These are phyloP conservation scores for Aegotheles bennettii DNA, from an alignment of 2,113 vertebrate genomes.

Conservation along the genomic window DNA sequence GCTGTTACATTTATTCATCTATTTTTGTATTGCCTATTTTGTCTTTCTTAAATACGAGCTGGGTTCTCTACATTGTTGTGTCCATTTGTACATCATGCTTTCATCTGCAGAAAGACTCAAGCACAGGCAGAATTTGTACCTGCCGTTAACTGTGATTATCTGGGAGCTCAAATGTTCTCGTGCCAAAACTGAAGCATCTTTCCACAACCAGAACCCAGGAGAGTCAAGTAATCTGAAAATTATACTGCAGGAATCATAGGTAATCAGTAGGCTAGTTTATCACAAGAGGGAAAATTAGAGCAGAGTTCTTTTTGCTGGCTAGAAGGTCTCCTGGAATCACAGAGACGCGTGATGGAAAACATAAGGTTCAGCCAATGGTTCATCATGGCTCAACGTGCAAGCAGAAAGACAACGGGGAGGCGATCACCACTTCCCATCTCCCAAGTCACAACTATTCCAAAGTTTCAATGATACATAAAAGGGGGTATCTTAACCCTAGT, in stretches of 20 bases:
- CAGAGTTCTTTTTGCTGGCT: not conserved
- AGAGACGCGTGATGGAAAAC: not conserved
- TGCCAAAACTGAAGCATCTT: slow-evolving; percentile 33
- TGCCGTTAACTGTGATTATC: not conserved
- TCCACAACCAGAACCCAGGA: slow-evolving; percentile 25
- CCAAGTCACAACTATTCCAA: not conserved
- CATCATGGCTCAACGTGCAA: not conserved
- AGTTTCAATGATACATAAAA: not conserved
- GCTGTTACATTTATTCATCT: not conserved
- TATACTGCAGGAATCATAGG: slow-evolving; percentile 14
- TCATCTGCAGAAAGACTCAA: not conserved
- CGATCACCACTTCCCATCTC: not conserved
- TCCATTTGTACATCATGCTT: not conserved
- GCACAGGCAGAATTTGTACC: not conserved
- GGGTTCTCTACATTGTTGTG: not conserved
- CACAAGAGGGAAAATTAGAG: slow-evolving; percentile 9
- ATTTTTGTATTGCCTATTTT: not conserved
- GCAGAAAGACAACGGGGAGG: not conserved
- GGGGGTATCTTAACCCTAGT: not conserved
- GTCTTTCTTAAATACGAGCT: not conserved
- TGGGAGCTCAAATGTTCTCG: slow-evolving; percentile 25
- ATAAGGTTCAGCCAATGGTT: not conserved
- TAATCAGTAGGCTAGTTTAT: slow-evolving; percentile 43
- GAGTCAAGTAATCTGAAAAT: slow-evolving; percentile 45
- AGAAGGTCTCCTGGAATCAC: not conserved